Percentiles rank a stretch among this genome's conserved stretches.
Evolutionary conservation across 2,797 vertebrate genomes (phyloP).

Genomic region (Sebastes diaconus): DNA sequence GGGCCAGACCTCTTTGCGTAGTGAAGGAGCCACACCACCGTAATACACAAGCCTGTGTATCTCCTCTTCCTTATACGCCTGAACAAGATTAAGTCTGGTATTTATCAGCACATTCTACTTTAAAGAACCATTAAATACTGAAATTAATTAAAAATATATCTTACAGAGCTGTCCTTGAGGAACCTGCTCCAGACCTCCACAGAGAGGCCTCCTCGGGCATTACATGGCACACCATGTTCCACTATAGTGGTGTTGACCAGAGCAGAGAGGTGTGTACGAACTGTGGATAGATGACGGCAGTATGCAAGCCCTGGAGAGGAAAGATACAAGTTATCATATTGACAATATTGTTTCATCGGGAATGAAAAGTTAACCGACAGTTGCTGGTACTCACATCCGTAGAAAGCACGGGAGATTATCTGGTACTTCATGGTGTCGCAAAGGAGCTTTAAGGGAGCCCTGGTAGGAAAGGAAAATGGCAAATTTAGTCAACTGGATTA

Average conservation of each 20-base stretch:
- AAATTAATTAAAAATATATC: conserved; percentile 1
- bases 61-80: conserved; percentile 93
- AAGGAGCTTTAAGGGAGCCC: conserved; percentile 94
- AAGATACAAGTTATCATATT: background rate
- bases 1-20: conserved; percentile 96
- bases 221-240: conserved; percentile 84
- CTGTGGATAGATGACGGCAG: conserved; percentile 96
- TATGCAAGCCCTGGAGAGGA: conserved; percentile 91
- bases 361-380: background rate
- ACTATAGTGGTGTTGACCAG: conserved; percentile 93
- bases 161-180: conserved; percentile 90
- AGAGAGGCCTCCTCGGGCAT: conserved; percentile 86
- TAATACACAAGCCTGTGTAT: conserved; percentile 94
- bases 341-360: background rate
- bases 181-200: conserved; percentile 89
- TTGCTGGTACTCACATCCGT: conserved; percentile 89
- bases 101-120: background rate
- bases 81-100: background rate
- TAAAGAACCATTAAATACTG: background rate
- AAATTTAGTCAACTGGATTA: conserved; percentile 10
- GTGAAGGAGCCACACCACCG: conserved; percentile 90
- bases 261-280: conserved; percentile 95
- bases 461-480: conserved; percentile 61
- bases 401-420: conserved; percentile 98
- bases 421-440: conserved; percentile 99